Base-by-base conservation (phyloP, 2,113 vertebrate genomes). In the Scolopax mira region DNA sequence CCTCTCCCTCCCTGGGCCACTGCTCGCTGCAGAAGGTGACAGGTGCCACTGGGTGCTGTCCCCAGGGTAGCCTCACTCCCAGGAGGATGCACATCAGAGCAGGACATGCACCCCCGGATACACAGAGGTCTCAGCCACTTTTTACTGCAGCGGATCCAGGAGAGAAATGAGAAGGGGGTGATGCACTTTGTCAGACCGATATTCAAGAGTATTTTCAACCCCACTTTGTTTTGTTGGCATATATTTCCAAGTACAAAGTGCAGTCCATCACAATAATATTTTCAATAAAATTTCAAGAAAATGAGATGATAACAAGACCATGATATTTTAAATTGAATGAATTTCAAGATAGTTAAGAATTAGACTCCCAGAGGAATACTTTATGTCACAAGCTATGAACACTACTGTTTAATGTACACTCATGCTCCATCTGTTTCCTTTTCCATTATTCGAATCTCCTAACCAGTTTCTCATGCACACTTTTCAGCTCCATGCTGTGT, bases 341-440 rank as follows among this genome's bases (percentile, higher is more conserved):
- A 99, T 98, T 98, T 98, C 98, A 98, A 98, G 98, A 99, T 99
- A 99, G 98, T 99, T 99, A 99, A 99, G 99, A 98, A 99, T 99
- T 98, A 99, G 98, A 98, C 98, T 99, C 99, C 98, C 98, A 98
- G 98, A 97, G 98, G 98, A 98, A 98, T 97, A 97, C 98, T 98
- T 98, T 97, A 98, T 98, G 98, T 99, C 98, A 97, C 98, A 98
- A 98, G 98, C 98, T 98, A 99, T 98, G 98, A 98, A 98, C 98
- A 98, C 98, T 97, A 98, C 99, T 99, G 99, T 99, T 99, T 99
- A 99, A 99, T 99, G 99, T 99, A 99, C 98, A 99, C 99, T 98
- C 99, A 99, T 99, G 99, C 99, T 98, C 99, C 99, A 99, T 99
- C 99, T 99, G 98, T 98, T 98, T 98, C 98, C 97, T 97, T 98